Conservation (phyloP, 92 coral and sea anemone species). For the Epizoanthus illoricatus region DNA sequence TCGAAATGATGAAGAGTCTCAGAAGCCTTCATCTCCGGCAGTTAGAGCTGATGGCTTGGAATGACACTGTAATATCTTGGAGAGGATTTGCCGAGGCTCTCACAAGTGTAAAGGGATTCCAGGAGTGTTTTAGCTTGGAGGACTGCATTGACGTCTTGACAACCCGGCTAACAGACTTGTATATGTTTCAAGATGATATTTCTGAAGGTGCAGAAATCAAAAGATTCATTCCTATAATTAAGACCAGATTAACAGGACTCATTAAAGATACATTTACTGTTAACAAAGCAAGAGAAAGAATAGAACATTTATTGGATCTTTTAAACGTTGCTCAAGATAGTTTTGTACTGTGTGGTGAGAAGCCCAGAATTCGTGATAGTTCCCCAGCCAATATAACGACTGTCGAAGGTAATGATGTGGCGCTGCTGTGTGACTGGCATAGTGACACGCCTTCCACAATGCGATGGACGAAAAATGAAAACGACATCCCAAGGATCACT, state of each 20-base stretch:
- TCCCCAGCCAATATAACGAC: slow-evolving; percentile 36
- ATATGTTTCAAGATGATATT: slow-evolving; percentile 32
- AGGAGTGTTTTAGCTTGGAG: slow-evolving; percentile 46
- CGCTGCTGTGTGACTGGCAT: slow-evolving; percentile 24
- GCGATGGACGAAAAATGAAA: slow-evolving; percentile 48
- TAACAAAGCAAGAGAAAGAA: slow-evolving; percentile 8
- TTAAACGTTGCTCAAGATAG: slow-evolving; percentile 41
- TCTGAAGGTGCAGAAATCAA: slow-evolving; percentile 22
- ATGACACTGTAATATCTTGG: slow-evolving; percentile 14
- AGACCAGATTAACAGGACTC: neutral
- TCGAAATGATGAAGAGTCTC: slow-evolving; percentile 7
- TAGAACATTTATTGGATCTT: slow-evolving; percentile 5
- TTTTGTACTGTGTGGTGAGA: slow-evolving; percentile 42
- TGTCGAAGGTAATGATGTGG: slow-evolving; percentile 15
- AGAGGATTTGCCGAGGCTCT: slow-evolving; percentile 36
- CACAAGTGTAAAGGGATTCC: slow-evolving; percentile 23
- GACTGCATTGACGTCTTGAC: slow-evolving; percentile 45
- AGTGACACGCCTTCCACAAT: slow-evolving; percentile 31
- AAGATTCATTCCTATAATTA: neutral
- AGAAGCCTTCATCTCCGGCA: neutral
- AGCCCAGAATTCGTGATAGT: slow-evolving; percentile 33
- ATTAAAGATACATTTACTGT: slow-evolving; percentile 5
- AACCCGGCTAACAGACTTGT: slow-evolving; percentile 42
- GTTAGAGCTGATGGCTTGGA: slow-evolving; percentile 26
- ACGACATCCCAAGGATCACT: slow-evolving; percentile 14